Evolutionary conservation across 2,888 invertebrate genomes (phyloP).

Genomic region (Dione juno): DNA sequence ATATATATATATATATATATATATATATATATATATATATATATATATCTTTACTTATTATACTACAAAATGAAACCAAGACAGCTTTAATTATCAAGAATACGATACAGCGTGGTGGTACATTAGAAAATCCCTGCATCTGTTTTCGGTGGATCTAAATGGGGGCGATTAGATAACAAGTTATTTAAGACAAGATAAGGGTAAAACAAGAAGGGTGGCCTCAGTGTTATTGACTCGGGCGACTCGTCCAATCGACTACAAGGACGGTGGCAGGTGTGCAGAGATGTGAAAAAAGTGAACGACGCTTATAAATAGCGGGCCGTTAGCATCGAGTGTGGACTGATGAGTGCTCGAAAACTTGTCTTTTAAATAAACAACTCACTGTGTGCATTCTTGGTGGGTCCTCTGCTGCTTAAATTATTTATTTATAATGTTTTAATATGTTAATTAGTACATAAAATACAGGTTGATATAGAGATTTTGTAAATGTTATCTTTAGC

Average conservation of each 20-base stretch:
- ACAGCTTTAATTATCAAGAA: conserved; percentile 19
- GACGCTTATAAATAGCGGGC: conserved; percentile 77
- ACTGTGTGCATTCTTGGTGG: conserved; percentile 3
- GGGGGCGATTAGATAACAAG: conserved; percentile 44
- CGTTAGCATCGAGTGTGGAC: conserved; percentile 42
- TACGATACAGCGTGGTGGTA: background rate
- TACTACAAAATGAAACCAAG: conserved; percentile 13
- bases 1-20: no score
- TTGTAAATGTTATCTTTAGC: background rate
- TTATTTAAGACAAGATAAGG: conserved; percentile 60
- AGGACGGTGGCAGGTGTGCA: conserved; percentile 64
- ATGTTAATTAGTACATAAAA: conserved; percentile 12
- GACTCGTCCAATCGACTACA: conserved; percentile 65
- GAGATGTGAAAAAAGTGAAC: conserved; percentile 57
- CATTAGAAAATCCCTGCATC: conserved; percentile 29
- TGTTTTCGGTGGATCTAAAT: conserved; percentile 39
- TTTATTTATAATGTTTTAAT: conserved; percentile 9
- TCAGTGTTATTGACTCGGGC: conserved; percentile 71
- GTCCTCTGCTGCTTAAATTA: background rate
- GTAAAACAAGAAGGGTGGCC: conserved; percentile 72
- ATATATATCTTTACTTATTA: background rate
- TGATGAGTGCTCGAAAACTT: conserved; percentile 35
- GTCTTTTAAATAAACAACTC: conserved; percentile 42
- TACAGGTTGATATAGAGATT: background rate
- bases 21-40: no score